Evolutionary conservation across 2,888 invertebrate genomes (phyloP).

Genomic region (Stictocephala bisonia): DNA sequence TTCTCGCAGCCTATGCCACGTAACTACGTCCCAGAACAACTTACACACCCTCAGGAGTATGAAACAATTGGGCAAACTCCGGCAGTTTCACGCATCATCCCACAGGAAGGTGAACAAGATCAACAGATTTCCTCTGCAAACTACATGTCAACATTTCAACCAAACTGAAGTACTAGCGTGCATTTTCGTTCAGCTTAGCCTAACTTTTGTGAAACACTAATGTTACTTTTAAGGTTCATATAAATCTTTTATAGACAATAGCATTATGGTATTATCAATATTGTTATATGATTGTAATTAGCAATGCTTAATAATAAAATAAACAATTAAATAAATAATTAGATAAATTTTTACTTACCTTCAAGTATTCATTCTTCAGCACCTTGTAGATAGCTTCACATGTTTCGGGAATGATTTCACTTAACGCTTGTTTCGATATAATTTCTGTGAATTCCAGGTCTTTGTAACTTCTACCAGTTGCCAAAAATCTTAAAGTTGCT

Average conservation of each 20-base stretch:
- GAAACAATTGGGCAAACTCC: conserved; percentile 53
- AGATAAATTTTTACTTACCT: conserved; percentile 54
- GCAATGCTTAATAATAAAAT: too few species aligned
- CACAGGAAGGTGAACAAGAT: conserved; percentile 54
- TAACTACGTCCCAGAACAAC: conserved; percentile 54
- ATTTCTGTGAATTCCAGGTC: conserved; percentile 57
- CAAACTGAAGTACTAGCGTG: conserved; percentile 53
- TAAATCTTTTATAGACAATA: too few species aligned
- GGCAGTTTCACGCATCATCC: conserved; percentile 54
- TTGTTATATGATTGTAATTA: too few species aligned
- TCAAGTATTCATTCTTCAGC: conserved; percentile 56
- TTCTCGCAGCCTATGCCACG: too few species aligned
- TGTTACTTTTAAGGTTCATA: background rate
- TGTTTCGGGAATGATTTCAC: conserved; percentile 58
- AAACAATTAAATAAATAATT: too few species aligned
- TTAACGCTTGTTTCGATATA: conserved; percentile 59
- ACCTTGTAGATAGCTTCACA: conserved; percentile 58
- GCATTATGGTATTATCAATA: too few species aligned
- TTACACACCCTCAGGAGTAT: conserved; percentile 52
- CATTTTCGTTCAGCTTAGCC: conserved; percentile 49
- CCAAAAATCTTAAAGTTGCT: conserved; percentile 52
- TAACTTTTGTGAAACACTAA: conserved; percentile 27
- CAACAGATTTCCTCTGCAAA: conserved; percentile 52
- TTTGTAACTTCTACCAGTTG: conserved; percentile 60
- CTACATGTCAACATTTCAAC: conserved; percentile 54